Evolutionary conservation across 2,888 invertebrate species (phyloP).

Genomic region (Lochmaea crataegi): DNA sequence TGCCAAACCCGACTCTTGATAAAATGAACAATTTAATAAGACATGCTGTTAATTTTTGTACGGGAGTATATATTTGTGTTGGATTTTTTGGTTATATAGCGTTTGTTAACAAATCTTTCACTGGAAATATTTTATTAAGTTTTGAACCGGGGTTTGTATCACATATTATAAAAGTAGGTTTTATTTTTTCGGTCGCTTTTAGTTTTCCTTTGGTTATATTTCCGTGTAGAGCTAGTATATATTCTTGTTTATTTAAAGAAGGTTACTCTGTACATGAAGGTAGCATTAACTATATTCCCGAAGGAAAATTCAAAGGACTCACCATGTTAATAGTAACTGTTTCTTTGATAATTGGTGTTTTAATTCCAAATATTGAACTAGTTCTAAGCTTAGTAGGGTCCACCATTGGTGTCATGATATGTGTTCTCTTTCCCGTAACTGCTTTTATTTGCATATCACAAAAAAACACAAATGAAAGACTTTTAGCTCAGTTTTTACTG

Average conservation of each 20-base stretch:
- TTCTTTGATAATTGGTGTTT: constrained; percentile 82
- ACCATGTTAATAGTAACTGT: constrained; percentile 82
- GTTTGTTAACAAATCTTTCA: constrained; percentile 80
- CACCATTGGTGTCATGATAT: constrained; percentile 93
- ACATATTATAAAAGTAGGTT: constrained; percentile 93
- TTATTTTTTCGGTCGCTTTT: constrained; percentile 93
- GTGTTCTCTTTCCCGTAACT: constrained; percentile 91
- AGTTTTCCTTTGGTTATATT: constrained; percentile 98
- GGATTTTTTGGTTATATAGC: constrained; percentile 92
- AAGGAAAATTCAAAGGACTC: constrained; percentile 82
- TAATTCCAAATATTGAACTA: constrained; percentile 94
- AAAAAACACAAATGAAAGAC: constrained; percentile 85
- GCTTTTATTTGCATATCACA: constrained; percentile 88
- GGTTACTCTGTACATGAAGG: constrained; percentile 75
- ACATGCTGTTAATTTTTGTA: constrained; percentile 92
- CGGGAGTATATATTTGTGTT: constrained; percentile 88
- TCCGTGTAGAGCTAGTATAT: constrained; percentile 93
- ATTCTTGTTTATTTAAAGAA: constrained; percentile 88
- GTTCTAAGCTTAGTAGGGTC: constrained; percentile 95
- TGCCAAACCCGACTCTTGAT: constrained; percentile 87
- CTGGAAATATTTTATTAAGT: constrained; percentile 92
- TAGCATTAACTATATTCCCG: constrained; percentile 80
- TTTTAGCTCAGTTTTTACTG: constrained; percentile 85
- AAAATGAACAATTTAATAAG: constrained; percentile 90
- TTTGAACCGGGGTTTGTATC: constrained; percentile 84